Evolutionary conservation across 2,888 invertebrate genomes (phyloP), one percentile per base, ranked within the genome.

Genomic region (Nematopogon swammerdamellus): DNA sequence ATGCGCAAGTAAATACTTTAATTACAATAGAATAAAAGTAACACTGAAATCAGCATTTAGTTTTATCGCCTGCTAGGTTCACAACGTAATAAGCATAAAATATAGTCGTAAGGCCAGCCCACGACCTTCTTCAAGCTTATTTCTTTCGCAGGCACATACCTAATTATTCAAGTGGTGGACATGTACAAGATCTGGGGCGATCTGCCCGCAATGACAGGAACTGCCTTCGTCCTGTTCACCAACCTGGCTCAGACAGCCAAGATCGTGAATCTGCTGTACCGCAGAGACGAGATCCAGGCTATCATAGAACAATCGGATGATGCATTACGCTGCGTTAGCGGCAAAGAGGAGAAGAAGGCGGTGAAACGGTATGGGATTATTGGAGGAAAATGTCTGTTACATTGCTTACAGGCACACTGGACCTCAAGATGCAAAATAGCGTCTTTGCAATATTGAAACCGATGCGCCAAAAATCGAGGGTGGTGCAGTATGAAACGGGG

Each of bases 91-190:
- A n/a, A n/a, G n/a, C n/a, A n/a, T n/a, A n/a, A n/a, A n/a, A n/a
- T n/a, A n/a, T n/a, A n/a, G n/a, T n/a, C n/a, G n/a, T n/a, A n/a
- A n/a, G n/a, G n/a, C n/a, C n/a, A n/a, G n/a, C n/a, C n/a, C n/a
- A n/a, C n/a, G n/a, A n/a, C n/a, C n/a, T n/a, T n/a, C n/a, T n/a
- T n/a, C n/a, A n/a, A n/a, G n/a, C n/a, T n/a, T n/a, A n/a, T n/a
- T n/a, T 48, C 56, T 30, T 54, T 56, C 19, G 52, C 60, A 74
- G 74, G 77, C 1, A 67, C 66, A 3, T 82, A 74, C 57, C 56
- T 80, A 1, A 57, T 76, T 16, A 71, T 73, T 19, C 82, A 83
- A 64, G 59, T 74, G 0, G 67, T 77, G 2, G 80, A 82, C 56
- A 56, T 83, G 47, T 65, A 64, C 49, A 56, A 68, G 25, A 75